phyloP scores from a whole-genome alignment of 2,888 invertebrate genomes.

The Sphaerophoria rueppellii region DNA sequence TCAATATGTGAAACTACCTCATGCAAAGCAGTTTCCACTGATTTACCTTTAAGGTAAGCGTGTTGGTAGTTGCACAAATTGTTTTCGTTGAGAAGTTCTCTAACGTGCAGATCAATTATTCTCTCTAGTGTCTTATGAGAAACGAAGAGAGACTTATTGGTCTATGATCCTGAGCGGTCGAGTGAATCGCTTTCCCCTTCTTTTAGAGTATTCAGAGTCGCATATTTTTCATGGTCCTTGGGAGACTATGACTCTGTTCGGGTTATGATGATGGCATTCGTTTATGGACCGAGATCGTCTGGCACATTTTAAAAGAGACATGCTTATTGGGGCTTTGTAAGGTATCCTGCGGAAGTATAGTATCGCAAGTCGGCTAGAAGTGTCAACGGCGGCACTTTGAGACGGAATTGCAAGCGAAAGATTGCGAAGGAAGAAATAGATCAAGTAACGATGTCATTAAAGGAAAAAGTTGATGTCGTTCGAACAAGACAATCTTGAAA shows the following conservation, averaged over 20 bases:
- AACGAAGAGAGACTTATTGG: too few relatives aligned
- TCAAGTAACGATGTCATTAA: slow-evolving; percentile 42
- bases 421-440: slow-evolving; percentile 21
- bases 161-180: too few relatives aligned
- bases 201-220: slow-evolving; percentile 37
- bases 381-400: slow-evolving; percentile 36
- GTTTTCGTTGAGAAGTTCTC: too few relatives aligned
- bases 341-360: neutral
- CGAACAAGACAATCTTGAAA: slow-evolving; percentile 56
- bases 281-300: slow-evolving; percentile 49
- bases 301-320: slow-evolving; percentile 2
- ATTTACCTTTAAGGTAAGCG: too few relatives aligned
- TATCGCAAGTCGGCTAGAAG: neutral
- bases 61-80: too few relatives aligned
- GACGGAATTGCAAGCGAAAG: slow-evolving; percentile 25
- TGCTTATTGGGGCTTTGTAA: slow-evolving; percentile 21
- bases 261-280: slow-evolving; percentile 59
- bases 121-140: too few relatives aligned
- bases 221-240: slow-evolving; percentile 62
- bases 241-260: slow-evolving; percentile 30
- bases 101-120: too few relatives aligned
- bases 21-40: too few relatives aligned
- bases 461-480: slow-evolving; percentile 11
- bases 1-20: too few relatives aligned
- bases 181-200: neutral